Conservation (phyloP, 2,888 invertebrate genomes). For the Ctena decussata region DNA sequence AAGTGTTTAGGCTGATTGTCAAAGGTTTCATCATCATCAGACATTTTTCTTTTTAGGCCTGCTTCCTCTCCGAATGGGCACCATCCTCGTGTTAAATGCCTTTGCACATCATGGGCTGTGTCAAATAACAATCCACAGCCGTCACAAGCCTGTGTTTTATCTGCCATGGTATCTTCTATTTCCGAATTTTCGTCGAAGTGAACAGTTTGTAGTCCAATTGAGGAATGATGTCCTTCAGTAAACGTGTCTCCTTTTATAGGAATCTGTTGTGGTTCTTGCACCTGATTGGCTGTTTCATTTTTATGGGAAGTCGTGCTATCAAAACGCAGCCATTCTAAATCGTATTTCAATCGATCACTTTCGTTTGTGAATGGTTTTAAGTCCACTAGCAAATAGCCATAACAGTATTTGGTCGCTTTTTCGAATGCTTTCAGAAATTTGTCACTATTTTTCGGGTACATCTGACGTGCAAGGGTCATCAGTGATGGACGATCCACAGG, state of each 20-base stretch:
- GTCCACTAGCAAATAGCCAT: conserved; percentile 29
- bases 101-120: background rate
- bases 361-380: conserved; percentile 40
- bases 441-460: conserved; percentile 19
- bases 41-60: background rate
- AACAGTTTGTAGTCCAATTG: background rate
- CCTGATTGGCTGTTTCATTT: conserved; percentile 16
- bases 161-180: conserved; percentile 12
- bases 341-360: conserved; percentile 27
- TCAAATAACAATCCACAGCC: conserved; percentile 38
- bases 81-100: background rate
- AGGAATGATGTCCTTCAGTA: background rate
- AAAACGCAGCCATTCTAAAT: background rate
- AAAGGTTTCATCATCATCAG: background rate
- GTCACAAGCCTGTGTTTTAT: conserved; percentile 33
- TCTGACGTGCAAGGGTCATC: conserved; percentile 18
- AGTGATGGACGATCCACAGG: conserved; percentile 15
- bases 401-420: conserved; percentile 26
- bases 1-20: background rate
- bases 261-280: background rate
- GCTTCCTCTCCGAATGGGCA: conserved; percentile 22
- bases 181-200: conserved; percentile 17
- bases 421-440: conserved; percentile 26
- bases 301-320: background rate
- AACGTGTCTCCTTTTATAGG: conserved; percentile 31